A percentile compares a stretch with the other conserved stretches of the same genome.
Evolutionary conservation across 1,140 invertebrate genomes (phyloP).

Genomic region (Atta colombica): DNA sequence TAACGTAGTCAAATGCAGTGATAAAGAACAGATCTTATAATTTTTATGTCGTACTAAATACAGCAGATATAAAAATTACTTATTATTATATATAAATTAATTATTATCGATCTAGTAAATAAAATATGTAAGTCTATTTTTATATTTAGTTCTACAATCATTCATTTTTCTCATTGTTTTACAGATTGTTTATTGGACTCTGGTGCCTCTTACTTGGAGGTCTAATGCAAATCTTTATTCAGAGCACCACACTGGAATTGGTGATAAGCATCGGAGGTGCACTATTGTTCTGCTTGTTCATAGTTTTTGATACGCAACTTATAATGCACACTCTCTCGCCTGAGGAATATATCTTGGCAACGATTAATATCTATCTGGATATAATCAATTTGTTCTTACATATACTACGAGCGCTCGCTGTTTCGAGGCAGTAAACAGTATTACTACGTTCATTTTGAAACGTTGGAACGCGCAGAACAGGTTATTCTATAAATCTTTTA

Average conservation of each 20-base stretch:
- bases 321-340: slow-evolving; percentile 91
- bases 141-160: neutral
- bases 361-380: slow-evolving; percentile 95
- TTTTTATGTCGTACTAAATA: too few species aligned
- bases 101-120: too few species aligned
- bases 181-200: slow-evolving; percentile 91
- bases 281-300: slow-evolving; percentile 91
- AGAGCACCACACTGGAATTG: slow-evolving; percentile 90
- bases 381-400: slow-evolving; percentile 95
- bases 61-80: too few species aligned
- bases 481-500: neutral
- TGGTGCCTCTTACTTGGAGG: slow-evolving; percentile 91
- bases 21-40: too few species aligned
- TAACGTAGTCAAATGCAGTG: too few species aligned
- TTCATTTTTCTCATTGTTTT: slow-evolving; percentile 76
- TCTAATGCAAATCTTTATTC: slow-evolving; percentile 91
- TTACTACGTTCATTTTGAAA: neutral
- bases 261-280: slow-evolving; percentile 90
- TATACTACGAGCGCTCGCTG: slow-evolving; percentile 91
- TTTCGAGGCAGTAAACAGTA: slow-evolving; percentile 77
- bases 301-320: slow-evolving; percentile 90
- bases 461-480: neutral
- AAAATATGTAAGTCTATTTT: too few species aligned
- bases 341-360: slow-evolving; percentile 92
- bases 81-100: too few species aligned